These are phyloP conservation scores for Corythornis cristatus DNA, from an alignment of 2,113 vertebrate species.

Conservation along the genomic window DNA sequence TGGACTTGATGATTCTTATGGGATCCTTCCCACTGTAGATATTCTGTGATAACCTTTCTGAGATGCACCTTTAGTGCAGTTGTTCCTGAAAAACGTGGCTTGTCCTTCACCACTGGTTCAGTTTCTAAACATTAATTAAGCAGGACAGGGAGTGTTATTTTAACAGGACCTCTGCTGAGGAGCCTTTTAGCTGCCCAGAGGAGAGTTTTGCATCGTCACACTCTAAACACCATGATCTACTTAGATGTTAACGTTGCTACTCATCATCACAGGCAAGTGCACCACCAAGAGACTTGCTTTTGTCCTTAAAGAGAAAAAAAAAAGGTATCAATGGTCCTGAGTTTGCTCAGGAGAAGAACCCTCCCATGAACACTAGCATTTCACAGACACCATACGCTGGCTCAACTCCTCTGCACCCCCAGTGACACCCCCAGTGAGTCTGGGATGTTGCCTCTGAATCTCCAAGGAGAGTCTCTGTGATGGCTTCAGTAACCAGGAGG, in stretches of 20 bases:
- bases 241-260: not conserved
- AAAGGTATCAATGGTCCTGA: fast-evolving
- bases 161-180: not conserved
- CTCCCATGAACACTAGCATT: not conserved
- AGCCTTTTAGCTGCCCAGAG: not conserved
- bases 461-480: fast-evolving
- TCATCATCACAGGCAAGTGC: not conserved
- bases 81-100: not conserved
- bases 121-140: not conserved
- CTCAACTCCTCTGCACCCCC: not conserved
- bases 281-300: not conserved
- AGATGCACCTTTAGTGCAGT: fast-evolving
- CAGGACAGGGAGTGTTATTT: not conserved
- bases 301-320: not conserved
- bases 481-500: not conserved
- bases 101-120: not conserved
- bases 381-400: not conserved
- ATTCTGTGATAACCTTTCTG: not conserved
- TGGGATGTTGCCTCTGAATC: not conserved
- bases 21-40: not conserved
- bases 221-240: not conserved
- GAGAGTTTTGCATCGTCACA: not conserved
- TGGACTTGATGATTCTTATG: not conserved
- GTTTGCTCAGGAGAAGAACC: not conserved
- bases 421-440: fast-evolving